Base-by-base conservation (phyloP, 2,888 invertebrate genomes). In the Sinohyriopsis cumingii region DNA sequence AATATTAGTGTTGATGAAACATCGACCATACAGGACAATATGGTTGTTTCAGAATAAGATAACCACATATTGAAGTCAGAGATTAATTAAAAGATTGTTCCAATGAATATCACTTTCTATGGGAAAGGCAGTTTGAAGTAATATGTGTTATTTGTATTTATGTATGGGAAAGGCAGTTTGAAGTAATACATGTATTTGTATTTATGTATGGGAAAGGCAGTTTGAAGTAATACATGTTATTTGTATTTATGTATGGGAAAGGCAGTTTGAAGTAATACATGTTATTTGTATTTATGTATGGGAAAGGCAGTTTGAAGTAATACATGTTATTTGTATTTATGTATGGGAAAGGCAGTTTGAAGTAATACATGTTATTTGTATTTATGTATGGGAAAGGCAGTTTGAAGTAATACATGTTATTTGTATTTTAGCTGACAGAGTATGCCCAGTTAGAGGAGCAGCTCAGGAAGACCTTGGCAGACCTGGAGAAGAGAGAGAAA, bases 401-500 rank as follows among this genome's bases (percentile, higher is more conserved):
- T 9, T 20, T 25, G 24, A 25, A 61, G 28, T 15, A 24, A 20
- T 19, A 53, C n/a, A 53, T 25, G 6, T 7, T 19, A 64, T 54
- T 63, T 24, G 33, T 53, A 54, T 22, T 25, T 15, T 69, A 89
- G 89, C 63, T 90, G 60, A 81, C 86, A 71, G 90, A 90, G 71
- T 91, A 90, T 79, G 84, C 86, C 59, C 85, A 86, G 68, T 70
- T 90, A 70, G 90, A 90, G 76, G 85, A 86, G 55, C 86, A 90
- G 75, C 78, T 91, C 59, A 83, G 87, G 75, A 87, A 84, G 73
- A 88, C 89, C 7, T 69, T 91, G 53, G 75, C 82, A 55, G 89
- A 90, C 72, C 75, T 90, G 65, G 90, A 90, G 69, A 89, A 88
- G 70, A 81, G 89, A 70, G 90, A 91, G 69, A 86, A 87, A 71